Evolutionary conservation across 2,888 invertebrate genomes (phyloP), one percentile per base, ranked within the genome.

Genomic region (Microctonus aethiopoides): DNA sequence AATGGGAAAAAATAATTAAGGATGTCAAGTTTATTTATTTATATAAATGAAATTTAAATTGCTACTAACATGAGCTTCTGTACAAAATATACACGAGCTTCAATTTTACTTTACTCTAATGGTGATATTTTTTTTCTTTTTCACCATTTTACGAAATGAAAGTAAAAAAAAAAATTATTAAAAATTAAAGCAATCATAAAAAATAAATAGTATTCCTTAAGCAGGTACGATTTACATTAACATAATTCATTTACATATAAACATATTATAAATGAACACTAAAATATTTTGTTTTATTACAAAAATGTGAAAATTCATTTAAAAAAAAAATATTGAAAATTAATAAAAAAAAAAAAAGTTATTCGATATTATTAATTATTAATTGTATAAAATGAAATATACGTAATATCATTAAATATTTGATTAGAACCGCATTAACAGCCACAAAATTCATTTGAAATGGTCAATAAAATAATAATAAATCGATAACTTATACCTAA

Each of bases 201-300:
- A 79, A 84, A 85, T 84, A 85, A 85, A 86, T 85, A 84, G 80
- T 83, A 83, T 81, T 83, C 81, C 81, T 85, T 80, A 81, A 78
- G 79, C 84, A 85, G 85, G 84, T 85, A 85, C 84, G 77, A 77
- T 82, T 82, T 81, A 81, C 77, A 77, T 78, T 36, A 16, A 59
- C 36, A 59, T 34, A 59, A 59, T 59, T 7, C 16, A 59, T 59
- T 59, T 59, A 13, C 59, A 59, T 16, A 46, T 46, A 46, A 46
- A 46, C 16, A 46, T 46, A 46, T 16, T 20, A 46, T 46, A 46
- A 46, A 46, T 46, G 46, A 46, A 46, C 16, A 46, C 46, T 46
- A 46, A 46, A 46, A 46, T n/a, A n/a, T n/a, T n/a, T n/a, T n/a
- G n/a, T n/a, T n/a, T n/a, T n/a, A n/a, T n/a, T n/a, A n/a, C n/a